A percentile compares a stretch with the other conserved stretches of the same genome.
Conservation (phyloP, 2,113 vertebrate genomes). For the Pygoscelis adeliae region DNA sequence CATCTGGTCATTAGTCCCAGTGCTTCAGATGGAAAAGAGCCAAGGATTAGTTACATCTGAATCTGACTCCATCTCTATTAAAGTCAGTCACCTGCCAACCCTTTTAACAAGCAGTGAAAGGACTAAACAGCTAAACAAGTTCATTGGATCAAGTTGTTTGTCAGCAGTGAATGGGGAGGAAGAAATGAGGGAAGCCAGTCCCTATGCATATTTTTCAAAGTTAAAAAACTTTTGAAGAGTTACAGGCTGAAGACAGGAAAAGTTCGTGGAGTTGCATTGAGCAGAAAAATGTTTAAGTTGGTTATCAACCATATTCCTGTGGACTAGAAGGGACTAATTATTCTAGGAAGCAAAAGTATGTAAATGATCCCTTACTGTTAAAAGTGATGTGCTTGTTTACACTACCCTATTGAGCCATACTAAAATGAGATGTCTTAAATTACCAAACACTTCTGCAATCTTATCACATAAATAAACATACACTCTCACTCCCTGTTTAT, state of each 20-base stretch:
- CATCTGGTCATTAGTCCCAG: not conserved
- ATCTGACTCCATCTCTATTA: not conserved
- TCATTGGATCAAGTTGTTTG: not conserved
- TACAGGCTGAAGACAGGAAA: not conserved
- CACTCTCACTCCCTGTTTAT: not conserved
- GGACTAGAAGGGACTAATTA: not conserved
- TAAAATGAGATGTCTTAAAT: not conserved
- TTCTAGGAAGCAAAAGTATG: not conserved
- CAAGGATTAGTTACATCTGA: not conserved
- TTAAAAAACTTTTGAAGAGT: not conserved
- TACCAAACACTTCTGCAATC: not conserved
- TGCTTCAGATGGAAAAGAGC: not conserved
- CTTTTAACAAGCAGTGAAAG: not conserved
- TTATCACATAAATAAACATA: not conserved
- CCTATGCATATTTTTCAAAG: not conserved
- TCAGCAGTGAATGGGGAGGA: not conserved
- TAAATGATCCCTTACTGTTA: not conserved
- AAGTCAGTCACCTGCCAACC: not conserved
- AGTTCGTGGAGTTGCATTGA: not conserved
- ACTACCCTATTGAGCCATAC: not conserved
- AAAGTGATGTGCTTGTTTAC: not conserved
- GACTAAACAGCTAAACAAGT: not conserved
- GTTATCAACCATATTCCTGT: not conserved
- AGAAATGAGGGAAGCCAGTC: not conserved
- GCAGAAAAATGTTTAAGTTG: not conserved